Percentiles rank a stretch among this genome's conserved stretches.
Conservation (phyloP, 2,113 vertebrate species). For the Nycticryphes semicollaris region DNA sequence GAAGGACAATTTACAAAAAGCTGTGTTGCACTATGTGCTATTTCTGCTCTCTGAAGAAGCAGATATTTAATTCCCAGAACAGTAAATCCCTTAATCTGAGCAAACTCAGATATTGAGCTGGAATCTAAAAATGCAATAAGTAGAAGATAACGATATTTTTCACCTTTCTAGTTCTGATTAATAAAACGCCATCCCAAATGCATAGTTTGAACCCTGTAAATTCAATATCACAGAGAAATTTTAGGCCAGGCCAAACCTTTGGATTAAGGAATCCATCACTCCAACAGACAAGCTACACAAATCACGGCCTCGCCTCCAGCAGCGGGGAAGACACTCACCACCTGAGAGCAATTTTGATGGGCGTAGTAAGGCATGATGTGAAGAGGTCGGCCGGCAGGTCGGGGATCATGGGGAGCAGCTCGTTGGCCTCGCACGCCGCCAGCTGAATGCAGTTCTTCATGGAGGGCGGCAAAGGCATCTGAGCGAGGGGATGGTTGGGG, state of each 20-base stretch:
- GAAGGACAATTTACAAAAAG: constrained; percentile 3
- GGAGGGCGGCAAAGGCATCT: constrained; percentile 95
- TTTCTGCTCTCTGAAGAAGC: background rate
- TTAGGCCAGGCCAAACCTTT: background rate
- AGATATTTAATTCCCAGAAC: constrained; percentile 27
- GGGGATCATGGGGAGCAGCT: constrained; percentile 97
- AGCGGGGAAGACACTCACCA: constrained; percentile 79
- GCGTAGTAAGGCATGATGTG: constrained; percentile 97
- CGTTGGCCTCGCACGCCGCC: constrained; percentile 93
- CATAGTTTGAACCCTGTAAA: background rate
- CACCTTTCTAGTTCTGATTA: background rate
- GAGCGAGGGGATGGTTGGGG: constrained; percentile 94
- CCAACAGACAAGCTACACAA: background rate
- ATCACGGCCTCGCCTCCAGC: background rate
- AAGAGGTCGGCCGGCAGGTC: constrained; percentile 97
- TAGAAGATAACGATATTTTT: background rate
- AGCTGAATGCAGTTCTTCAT: constrained; percentile 99
- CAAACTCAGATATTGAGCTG: constrained; percentile 1
- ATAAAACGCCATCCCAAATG: background rate
- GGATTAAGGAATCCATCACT: background rate
- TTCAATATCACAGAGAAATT: background rate
- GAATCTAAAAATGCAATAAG: background rate
- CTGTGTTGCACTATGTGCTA: background rate
- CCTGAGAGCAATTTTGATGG: constrained; percentile 96
- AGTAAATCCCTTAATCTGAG: constrained; percentile 62